These are phyloP conservation scores for Lytechinus pictus DNA, from an alignment of 35 echinoderm and acorn worm genomes.

Conservation along the genomic window DNA sequence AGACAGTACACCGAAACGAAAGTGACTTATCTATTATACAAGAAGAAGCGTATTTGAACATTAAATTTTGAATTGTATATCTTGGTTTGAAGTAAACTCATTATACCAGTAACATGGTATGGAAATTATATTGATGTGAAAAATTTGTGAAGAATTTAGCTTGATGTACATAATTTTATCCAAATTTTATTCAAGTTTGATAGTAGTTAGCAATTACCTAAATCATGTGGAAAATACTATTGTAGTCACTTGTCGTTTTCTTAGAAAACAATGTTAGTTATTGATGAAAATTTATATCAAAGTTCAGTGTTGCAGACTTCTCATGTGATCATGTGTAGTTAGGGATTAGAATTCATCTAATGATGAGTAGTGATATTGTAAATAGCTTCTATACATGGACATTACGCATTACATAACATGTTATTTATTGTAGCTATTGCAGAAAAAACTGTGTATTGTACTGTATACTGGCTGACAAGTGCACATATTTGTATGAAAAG, in stretches of 20 bases:
- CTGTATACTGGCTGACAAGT: neutral
- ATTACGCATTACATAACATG: slow-evolving; percentile 5
- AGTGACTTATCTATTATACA: neutral
- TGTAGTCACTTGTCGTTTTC: neutral
- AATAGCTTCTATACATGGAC: neutral
- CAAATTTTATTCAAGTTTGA: slow-evolving; percentile 8
- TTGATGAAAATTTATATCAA: neutral
- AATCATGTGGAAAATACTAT: neutral
- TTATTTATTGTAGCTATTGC: slow-evolving; percentile 32
- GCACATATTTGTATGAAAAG: neutral
- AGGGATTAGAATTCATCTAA: neutral
- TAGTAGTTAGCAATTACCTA: neutral
- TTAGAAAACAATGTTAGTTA: neutral
- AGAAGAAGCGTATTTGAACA: neutral
- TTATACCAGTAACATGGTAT: neutral
- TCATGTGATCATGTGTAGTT: neutral
- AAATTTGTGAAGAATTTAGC: neutral
- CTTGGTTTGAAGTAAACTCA: neutral
- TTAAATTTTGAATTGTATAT: slow-evolving; percentile 8
- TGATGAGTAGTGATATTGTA: neutral
- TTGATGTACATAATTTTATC: slow-evolving; percentile 14
- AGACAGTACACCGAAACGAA: neutral
- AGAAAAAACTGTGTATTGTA: neutral
- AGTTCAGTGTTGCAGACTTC: neutral
- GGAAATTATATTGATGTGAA: neutral